A percentile compares a stretch with the other conserved stretches of the same genome.
Evolutionary conservation across 2,888 invertebrate species (phyloP).

Genomic region (Brachyptera risi): DNA sequence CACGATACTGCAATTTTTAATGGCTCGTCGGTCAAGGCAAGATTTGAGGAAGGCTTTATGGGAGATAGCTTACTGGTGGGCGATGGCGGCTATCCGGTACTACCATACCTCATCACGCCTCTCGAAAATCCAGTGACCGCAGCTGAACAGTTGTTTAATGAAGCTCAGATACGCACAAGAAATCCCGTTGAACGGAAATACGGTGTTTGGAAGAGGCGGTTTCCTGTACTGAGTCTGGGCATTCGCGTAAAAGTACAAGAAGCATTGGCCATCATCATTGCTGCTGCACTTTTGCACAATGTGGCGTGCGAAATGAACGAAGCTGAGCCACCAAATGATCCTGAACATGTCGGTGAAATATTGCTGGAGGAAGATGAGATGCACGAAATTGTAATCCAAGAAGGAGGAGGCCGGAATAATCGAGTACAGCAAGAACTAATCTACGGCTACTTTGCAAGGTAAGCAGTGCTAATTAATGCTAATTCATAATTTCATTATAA

Average conservation of each 20-base stretch:
- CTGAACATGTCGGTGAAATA: not conserved
- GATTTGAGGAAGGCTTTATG: slow-evolving; percentile 15
- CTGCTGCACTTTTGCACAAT: slow-evolving; percentile 22
- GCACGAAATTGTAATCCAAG: not conserved
- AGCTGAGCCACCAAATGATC: slow-evolving; percentile 6
- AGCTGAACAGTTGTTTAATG: slow-evolving; percentile 15
- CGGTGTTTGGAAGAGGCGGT: slow-evolving; percentile 22
- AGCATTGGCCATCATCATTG: slow-evolving; percentile 17
- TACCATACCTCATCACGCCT: slow-evolving; percentile 18
- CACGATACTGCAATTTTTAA: slow-evolving; percentile 19
- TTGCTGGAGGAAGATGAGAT: not conserved
- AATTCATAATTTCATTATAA: too few species aligned
- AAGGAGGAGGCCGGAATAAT: not conserved
- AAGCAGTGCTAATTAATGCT: too few species aligned
- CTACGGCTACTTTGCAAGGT: too few species aligned
- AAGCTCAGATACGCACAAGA: slow-evolving; percentile 19
- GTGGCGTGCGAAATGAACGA: slow-evolving; percentile 12
- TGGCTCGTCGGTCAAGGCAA: slow-evolving; percentile 5
- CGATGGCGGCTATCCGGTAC: slow-evolving; percentile 18
- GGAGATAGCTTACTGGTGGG: slow-evolving; percentile 15
- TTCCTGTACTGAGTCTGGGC: slow-evolving; percentile 18
- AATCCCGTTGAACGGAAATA: slow-evolving; percentile 14
- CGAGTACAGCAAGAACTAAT: slow-evolving; percentile 12
- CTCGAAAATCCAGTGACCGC: not conserved
- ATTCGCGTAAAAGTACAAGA: not conserved